These are phyloP conservation scores for Prunella strophiata DNA, from an alignment of 2,797 vertebrate species.

Conservation along the genomic window DNA sequence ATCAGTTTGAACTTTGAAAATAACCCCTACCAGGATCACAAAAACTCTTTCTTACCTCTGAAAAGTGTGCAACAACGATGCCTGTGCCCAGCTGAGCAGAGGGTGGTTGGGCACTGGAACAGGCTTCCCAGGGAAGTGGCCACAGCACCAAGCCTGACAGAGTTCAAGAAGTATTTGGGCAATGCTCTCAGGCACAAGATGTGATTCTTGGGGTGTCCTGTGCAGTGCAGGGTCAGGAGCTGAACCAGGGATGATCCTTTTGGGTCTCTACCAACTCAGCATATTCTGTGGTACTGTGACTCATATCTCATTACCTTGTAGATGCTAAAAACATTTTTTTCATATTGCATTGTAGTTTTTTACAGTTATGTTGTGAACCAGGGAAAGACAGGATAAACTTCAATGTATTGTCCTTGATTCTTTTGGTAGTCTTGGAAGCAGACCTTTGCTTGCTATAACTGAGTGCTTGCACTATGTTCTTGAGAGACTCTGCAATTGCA, in stretches of 20 bases:
- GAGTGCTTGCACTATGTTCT: not conserved
- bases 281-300: not conserved
- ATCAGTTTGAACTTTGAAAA: not conserved
- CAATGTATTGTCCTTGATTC: not conserved
- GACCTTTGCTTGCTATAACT: not conserved
- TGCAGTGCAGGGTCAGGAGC: not conserved
- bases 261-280: not conserved
- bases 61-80: not conserved
- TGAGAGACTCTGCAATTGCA: not conserved
- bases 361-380: not conserved
- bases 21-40: not conserved
- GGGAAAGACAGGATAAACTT: not conserved
- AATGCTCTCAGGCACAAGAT: not conserved
- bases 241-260: not conserved
- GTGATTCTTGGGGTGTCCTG: not conserved
- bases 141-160: not conserved
- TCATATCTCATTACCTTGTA: not conserved
- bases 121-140: not conserved
- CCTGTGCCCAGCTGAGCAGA: not conserved
- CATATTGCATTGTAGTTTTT: not conserved
- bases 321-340: not conserved
- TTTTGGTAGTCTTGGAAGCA: not conserved
- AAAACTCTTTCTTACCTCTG: not conserved
- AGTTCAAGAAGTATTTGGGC: not conserved
- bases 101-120: not conserved